Evolutionary conservation across 2,113 vertebrate genomes (phyloP), one percentile per base, ranked within the genome.

Genomic region (rat (Rattus norvegicus)): DNA sequence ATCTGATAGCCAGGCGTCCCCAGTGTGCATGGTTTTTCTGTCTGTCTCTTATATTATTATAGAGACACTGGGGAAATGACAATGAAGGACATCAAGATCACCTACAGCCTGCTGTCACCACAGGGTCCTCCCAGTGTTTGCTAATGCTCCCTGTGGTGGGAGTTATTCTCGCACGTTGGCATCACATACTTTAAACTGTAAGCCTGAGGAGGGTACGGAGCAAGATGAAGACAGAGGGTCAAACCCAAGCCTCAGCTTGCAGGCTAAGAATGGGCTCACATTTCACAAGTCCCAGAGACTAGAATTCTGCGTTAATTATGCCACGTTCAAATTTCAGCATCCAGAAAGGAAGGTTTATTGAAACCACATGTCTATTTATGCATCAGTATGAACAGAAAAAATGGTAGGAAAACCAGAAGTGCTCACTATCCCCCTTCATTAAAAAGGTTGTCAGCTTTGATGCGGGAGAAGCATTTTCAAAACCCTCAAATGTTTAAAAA

Each of bases 241-340:
- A 61, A 90, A 75, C 72, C 28, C 13, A 73, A 65, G 7, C 43
- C 90, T 17, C 3, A n/a, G 63, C 26, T 33, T 89, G 12, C 5
- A 59, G 56, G 69, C 22, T 83, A 91, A 90, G 59, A 90, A 89
- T 79, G 14, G 43, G 36, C 95, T 96, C 63, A 84, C 3, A 56
- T 75, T 93, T 95, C 94, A 79, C 84, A 91, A 80, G 59, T 85
- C 26, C 77, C 2, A 76, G 95, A 76, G 11, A 56, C n/a, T 65
- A 72, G 84, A 5, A 54, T 73, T 85, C 84, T 47, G 43, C 61
- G 12, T 83, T 91, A 84, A 89, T 94, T 26, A 70, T 17, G 72
- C 93, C 43, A 88, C 93, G 90, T 96, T 92, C 22, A 73, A 94
- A 87, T 75, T 36, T 95, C 52, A 16, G 11, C 84, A 61, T 76